phyloP scores from a whole-genome alignment of 2,797 vertebrate genomes.

The Mormyrops boulengeri region DNA sequence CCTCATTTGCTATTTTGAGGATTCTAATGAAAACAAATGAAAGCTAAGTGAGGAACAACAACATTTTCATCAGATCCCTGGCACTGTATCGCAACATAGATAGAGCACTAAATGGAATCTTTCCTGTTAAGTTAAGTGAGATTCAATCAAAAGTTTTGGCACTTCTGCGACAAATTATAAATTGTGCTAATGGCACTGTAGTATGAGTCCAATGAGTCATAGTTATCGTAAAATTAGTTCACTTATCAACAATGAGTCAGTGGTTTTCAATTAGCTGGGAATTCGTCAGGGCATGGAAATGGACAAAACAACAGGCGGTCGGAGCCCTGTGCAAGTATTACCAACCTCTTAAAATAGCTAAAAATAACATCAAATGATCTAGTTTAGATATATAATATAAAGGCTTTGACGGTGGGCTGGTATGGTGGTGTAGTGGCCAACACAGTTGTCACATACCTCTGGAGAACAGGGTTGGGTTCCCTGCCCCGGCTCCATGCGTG shows the following conservation, averaged over 20 bases:
- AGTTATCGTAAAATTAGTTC: background rate
- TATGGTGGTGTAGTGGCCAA: background rate
- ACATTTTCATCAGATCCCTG: conserved; percentile 2
- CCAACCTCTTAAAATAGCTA: background rate
- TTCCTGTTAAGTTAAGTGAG: conserved; percentile 2
- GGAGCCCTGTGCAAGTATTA: background rate
- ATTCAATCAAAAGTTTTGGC: conserved; percentile 16
- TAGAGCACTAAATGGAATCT: conserved; percentile 2
- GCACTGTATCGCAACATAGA: background rate
- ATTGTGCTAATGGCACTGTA: background rate
- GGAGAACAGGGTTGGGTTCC: background rate
- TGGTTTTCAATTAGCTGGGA: background rate
- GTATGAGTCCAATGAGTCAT: background rate
- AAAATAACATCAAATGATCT: background rate
- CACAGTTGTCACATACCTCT: background rate
- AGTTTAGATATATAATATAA: background rate
- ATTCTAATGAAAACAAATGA: conserved; percentile 11
- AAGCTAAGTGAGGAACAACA: conserved; percentile 6
- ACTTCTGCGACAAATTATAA: background rate
- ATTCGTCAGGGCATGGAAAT: background rate
- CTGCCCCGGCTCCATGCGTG: background rate
- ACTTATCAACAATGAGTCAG: background rate
- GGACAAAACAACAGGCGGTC: background rate
- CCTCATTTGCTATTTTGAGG: conserved; percentile 13
- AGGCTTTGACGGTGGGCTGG: background rate